These are phyloP conservation scores for Squalus acanthias DNA, from an alignment of 2,797 vertebrate genomes.

Conservation along the genomic window DNA sequence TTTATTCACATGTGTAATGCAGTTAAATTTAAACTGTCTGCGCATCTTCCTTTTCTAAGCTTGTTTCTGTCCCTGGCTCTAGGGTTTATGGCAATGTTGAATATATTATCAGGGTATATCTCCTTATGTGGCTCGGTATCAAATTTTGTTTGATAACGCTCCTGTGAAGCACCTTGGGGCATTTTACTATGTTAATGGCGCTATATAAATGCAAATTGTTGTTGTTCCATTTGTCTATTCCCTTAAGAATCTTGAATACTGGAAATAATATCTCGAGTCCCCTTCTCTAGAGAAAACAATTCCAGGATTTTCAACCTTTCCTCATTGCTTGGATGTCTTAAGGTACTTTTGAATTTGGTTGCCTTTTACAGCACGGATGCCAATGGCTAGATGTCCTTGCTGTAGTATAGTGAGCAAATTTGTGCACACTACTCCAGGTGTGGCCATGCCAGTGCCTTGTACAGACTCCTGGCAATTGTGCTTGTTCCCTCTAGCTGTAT, in stretches of 20 bases:
- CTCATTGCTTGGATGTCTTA: neutral
- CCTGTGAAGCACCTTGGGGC: no score
- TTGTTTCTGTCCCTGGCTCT: neutral
- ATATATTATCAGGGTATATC: neutral
- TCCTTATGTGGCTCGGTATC: no score
- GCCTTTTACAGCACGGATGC: neutral
- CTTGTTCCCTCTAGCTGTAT: neutral
- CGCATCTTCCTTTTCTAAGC: neutral
- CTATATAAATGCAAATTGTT: neutral
- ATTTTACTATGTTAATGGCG: neutral
- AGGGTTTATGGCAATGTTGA: neutral
- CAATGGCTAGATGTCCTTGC: neutral
- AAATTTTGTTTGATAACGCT: no score
- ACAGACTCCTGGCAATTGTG: neutral
- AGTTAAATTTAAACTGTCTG: neutral
- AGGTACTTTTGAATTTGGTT: neutral
- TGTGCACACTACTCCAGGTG: neutral
- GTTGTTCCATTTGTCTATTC: neutral
- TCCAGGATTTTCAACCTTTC: neutral
- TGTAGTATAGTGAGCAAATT: neutral
- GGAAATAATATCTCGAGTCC: neutral
- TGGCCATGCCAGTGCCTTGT: neutral
- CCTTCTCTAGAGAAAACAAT: neutral
- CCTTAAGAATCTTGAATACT: neutral
- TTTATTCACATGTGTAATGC: neutral